phyloP scores from a whole-genome alignment of 1,140 invertebrate species.

The Drosophila sproati region DNA sequence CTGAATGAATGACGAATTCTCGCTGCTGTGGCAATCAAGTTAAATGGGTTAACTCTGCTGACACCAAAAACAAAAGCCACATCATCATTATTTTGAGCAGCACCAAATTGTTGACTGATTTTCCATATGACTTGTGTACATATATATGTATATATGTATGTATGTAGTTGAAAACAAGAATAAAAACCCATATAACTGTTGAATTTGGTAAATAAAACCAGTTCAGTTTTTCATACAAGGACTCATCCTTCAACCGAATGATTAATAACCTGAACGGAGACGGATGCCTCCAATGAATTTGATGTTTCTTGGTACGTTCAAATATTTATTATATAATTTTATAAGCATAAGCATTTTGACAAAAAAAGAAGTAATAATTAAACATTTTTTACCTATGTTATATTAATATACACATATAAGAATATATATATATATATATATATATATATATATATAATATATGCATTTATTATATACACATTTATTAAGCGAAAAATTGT shows the following conservation, averaged over 20 bases:
- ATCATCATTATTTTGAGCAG: neutral
- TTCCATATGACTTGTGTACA: neutral
- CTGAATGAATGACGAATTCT: neutral
- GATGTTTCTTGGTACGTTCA: constrained; percentile 74
- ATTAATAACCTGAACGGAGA: too few species aligned
- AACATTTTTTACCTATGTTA: constrained; percentile 53
- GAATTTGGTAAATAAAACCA: too few species aligned
- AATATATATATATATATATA: constrained; percentile 32
- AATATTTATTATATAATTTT: constrained; percentile 77
- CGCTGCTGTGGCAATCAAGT: neutral
- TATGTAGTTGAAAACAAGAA: neutral
- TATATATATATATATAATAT: constrained; percentile 56
- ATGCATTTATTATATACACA: constrained; percentile 49
- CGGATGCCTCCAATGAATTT: constrained; percentile 22
- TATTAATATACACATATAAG: constrained; percentile 18
- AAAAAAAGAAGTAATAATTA: constrained; percentile 64
- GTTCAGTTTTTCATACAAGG: too few species aligned
- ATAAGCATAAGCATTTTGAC: constrained; percentile 74
- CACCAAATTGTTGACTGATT: neutral
- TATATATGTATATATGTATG: neutral
- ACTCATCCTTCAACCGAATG: too few species aligned
- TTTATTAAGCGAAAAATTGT: constrained; percentile 46
- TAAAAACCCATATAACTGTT: too few species aligned
- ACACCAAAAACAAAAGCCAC: neutral
- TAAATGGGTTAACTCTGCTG: constrained; percentile 1